Conservation (phyloP, 2,797 vertebrate species). For the Myotis findleyi region DNA sequence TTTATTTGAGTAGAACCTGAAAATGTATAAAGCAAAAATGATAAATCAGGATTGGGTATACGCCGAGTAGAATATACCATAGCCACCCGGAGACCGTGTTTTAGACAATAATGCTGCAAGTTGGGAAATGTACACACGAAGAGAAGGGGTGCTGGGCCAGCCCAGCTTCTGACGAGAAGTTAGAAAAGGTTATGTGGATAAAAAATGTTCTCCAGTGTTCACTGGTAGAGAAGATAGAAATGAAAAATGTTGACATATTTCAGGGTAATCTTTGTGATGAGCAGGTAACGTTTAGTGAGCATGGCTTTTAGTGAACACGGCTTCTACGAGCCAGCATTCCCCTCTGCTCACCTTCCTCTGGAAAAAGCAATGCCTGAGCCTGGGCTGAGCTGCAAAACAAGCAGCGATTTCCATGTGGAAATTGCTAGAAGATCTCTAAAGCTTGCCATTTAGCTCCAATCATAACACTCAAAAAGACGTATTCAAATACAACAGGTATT, state of each 20-base stretch:
- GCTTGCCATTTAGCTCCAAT: not conserved
- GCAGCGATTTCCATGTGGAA: not conserved
- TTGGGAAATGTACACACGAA: not conserved
- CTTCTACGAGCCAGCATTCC: not conserved
- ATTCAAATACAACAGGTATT: not conserved
- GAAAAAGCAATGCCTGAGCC: not conserved
- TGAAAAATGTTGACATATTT: not conserved
- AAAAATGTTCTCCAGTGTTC: not conserved
- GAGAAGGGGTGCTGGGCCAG: not conserved
- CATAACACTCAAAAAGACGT: not conserved
- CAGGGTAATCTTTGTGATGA: not conserved
- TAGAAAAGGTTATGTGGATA: not conserved
- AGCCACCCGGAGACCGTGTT: not conserved
- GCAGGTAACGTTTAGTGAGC: not conserved
- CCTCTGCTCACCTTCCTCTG: not conserved
- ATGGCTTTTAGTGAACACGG: not conserved
- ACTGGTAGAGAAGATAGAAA: not conserved
- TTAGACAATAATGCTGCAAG: not conserved
- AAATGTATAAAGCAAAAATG: not conserved
- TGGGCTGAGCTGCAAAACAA: not conserved
- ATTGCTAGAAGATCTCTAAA: not conserved
- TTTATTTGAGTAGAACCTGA: conserved; percentile 32
- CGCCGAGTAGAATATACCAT: not conserved
- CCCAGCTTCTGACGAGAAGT: not conserved
- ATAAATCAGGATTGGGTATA: not conserved